Evolutionary conservation across 2,797 vertebrate genomes (phyloP).

Genomic region (Bovichtus variegatus): DNA sequence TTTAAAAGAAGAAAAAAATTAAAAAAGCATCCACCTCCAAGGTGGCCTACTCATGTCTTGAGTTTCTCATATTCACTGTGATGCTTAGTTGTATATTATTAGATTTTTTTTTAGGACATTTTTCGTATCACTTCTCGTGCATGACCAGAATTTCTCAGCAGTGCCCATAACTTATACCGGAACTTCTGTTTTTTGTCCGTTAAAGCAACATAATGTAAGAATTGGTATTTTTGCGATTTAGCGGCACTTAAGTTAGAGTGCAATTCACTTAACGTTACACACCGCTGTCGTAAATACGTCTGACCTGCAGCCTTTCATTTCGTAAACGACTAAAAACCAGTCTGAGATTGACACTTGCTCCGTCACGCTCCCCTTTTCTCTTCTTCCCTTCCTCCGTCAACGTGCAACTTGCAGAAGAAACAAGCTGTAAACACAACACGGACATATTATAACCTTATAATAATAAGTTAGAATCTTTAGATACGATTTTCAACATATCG

Average conservation of each 20-base stretch:
- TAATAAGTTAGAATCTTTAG: background rate
- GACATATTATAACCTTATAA: background rate
- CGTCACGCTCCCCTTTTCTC: too few relatives aligned
- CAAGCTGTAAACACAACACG: background rate
- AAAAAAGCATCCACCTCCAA: background rate
- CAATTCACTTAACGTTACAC: too few relatives aligned
- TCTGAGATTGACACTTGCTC: too few relatives aligned
- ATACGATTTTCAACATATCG: background rate
- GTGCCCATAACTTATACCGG: background rate
- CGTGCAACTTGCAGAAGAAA: too few relatives aligned
- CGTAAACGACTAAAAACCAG: too few relatives aligned
- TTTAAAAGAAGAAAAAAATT: slow-evolving; percentile 10
- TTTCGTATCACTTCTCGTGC: background rate
- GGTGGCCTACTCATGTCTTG: background rate
- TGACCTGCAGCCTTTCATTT: too few relatives aligned
- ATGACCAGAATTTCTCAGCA: background rate
- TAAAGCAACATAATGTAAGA: background rate
- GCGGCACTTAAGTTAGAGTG: too few relatives aligned
- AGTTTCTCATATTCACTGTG: background rate
- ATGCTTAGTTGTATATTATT: background rate
- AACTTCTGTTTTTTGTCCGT: background rate
- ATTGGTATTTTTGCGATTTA: too few relatives aligned
- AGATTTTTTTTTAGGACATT: background rate
- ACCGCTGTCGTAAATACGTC: too few relatives aligned
- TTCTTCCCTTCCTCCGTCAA: too few relatives aligned